Evolutionary conservation across 2,797 vertebrate species (phyloP), one percentile per base, ranked within the genome.

Genomic region (Chelon labrosus): DNA sequence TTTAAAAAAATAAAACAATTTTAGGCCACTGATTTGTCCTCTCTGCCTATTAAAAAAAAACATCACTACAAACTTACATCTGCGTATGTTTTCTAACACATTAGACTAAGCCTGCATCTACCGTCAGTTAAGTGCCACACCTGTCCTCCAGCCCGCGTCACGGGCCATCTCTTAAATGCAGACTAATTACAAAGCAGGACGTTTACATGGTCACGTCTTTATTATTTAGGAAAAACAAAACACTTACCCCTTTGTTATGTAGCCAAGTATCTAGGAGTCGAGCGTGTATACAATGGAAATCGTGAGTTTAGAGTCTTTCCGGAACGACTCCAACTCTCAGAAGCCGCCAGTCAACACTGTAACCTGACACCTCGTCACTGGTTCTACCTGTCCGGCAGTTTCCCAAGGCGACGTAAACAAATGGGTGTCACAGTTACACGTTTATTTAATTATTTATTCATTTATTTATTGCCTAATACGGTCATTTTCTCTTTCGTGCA

Each of bases 361-460:
- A 87, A 92, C 72, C 56, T 77, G 92, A 92, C 76, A 90, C 90
- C 80, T 60, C 66, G 2, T 35, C 81, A 88, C 89, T 83, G 87
- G 92, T 63, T 75, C 61, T 69, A 89, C 91, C 88, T 88, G 89
- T 90, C 75, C 79, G 20, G 27, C 54, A 10, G 27, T 49, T n/a
- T 35, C 31, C 31, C 31, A 35, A 35, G 31, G 31, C 31, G 31
- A 35, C 31, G 31, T 35, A 35, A 35, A 35, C 31, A 35, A 35
- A 35, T 35, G 31, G 7, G 7, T 35, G 5, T 35, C 31, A 35
- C 6, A 35, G 31, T 2, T 8, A 35, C 31, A 35, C 31, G 5
- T 35, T 35, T 35, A 1, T 7, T 8, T 35, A 27, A 1, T 3
- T 27, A 27, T 27, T 27, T 27, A 27, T 27, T 27, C 25, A 27